Evolutionary conservation across 2,113 vertebrate genomes (phyloP).

Genomic region (Urocolius indicus): DNA sequence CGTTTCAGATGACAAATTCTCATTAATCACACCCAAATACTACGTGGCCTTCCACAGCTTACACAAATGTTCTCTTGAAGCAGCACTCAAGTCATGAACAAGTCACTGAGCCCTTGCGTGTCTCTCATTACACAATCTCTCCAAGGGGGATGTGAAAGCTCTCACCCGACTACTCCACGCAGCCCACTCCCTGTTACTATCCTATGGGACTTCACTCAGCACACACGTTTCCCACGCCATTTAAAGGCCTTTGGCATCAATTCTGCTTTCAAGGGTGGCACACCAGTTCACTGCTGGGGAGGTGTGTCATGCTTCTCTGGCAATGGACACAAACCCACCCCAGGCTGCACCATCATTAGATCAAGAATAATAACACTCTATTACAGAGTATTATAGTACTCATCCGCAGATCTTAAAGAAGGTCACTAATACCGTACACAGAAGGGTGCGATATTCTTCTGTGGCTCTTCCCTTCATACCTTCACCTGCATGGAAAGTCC

Average conservation of each 20-base stretch:
- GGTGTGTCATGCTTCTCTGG: background rate
- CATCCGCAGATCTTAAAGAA: background rate
- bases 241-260: background rate
- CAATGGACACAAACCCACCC: background rate
- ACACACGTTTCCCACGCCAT: rapidly evolving
- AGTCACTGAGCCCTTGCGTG: background rate
- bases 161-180: background rate
- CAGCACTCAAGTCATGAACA: slow-evolving; percentile 27
- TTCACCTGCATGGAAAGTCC: background rate
- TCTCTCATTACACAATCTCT: slow-evolving; percentile 3
- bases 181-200: background rate
- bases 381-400: background rate
- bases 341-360: background rate
- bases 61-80: slow-evolving; percentile 28
- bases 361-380: background rate
- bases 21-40: slow-evolving; percentile 46
- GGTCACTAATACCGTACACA: background rate
- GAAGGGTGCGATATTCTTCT: background rate
- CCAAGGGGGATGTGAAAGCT: background rate
- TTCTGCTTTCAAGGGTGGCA: background rate
- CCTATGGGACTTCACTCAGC: background rate
- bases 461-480: background rate
- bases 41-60: slow-evolving; percentile 13
- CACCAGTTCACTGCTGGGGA: background rate
- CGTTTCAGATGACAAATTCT: slow-evolving; percentile 60